Conservation (phyloP, 2,888 invertebrate species). For the Tachina grossa region DNA sequence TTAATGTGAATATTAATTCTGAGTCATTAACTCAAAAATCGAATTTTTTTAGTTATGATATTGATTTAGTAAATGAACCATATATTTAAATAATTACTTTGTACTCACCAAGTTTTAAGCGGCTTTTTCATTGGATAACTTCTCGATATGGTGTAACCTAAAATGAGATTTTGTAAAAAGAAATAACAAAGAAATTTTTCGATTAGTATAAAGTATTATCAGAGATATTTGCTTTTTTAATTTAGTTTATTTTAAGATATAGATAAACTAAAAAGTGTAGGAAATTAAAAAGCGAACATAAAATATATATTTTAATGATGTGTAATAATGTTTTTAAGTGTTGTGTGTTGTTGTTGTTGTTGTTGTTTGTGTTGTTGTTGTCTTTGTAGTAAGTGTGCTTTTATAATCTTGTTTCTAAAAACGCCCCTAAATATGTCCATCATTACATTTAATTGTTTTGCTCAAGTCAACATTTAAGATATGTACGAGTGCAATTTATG, state of each 20-base stretch:
- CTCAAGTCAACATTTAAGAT: constrained; percentile 46
- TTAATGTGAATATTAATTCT: no score
- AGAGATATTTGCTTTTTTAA: constrained; percentile 35
- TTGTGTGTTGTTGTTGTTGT: not conserved
- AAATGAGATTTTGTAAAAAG: constrained; percentile 76
- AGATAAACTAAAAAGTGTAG: not conserved
- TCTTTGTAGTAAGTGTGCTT: not conserved
- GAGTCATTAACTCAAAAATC: no score
- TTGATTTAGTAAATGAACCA: no score
- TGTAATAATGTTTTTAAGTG: not conserved
- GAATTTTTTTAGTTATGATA: no score
- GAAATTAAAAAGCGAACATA: constrained; percentile 33
- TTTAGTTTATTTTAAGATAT: constrained; percentile 3
- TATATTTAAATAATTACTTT: not conserved
- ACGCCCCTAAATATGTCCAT: constrained; percentile 48
- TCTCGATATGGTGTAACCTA: constrained; percentile 83
- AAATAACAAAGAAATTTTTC: constrained; percentile 76
- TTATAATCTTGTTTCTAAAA: not conserved
- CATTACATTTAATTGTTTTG: constrained; percentile 6
- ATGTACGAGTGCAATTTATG: not conserved
- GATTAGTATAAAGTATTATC: constrained; percentile 76
- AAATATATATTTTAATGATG: not conserved
- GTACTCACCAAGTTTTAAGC: constrained; percentile 81
- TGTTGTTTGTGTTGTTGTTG: constrained; percentile 18
- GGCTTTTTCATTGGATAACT: constrained; percentile 82